phyloP scores from a whole-genome alignment of 1,140 invertebrate genomes.

The Drosophila sproati region DNA sequence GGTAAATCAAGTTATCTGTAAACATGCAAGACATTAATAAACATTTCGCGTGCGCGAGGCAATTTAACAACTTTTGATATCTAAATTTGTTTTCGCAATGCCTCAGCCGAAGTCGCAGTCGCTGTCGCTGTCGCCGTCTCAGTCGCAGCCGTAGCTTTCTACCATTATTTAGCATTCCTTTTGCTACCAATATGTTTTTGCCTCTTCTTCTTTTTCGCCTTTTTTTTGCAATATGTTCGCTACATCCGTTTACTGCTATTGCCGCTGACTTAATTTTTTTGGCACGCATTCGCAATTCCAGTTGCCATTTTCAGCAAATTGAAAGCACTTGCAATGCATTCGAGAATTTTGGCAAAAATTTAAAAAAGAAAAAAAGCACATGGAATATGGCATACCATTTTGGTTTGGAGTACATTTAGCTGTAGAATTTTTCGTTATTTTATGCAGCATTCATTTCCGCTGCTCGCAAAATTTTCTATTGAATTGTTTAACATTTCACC shows the following conservation, averaged over 20 bases:
- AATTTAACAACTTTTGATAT: constrained; percentile 84
- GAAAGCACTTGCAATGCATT: constrained; percentile 19
- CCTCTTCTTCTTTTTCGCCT: constrained; percentile 1
- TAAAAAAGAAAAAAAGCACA: not conserved
- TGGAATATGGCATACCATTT: not conserved
- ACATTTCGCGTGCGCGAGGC: constrained; percentile 81
- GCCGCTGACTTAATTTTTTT: constrained; percentile 12
- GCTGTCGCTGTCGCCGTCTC: not conserved
- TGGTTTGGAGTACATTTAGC: not conserved
- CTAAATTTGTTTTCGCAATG: constrained; percentile 77
- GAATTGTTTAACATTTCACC: not conserved
- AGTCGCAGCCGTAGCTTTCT: constrained; percentile 5
- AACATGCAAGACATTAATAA: constrained; percentile 83
- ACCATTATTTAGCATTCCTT: constrained; percentile 56
- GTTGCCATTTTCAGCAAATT: constrained; percentile 35
- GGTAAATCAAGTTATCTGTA: constrained; percentile 83
- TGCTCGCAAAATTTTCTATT: constrained; percentile 11
- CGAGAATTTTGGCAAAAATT: not conserved
- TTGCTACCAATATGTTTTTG: constrained; percentile 12
- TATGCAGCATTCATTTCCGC: constrained; percentile 1
- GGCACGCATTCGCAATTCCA: constrained; percentile 45
- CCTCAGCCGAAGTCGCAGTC: constrained; percentile 17
- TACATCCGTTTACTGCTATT: constrained; percentile 27
- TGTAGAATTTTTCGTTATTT: not conserved
- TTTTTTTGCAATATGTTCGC: constrained; percentile 18